These are phyloP conservation scores for Galeopsomyia nigrocyanea DNA, from an alignment of 2,888 invertebrate species.

Conservation along the genomic window DNA sequence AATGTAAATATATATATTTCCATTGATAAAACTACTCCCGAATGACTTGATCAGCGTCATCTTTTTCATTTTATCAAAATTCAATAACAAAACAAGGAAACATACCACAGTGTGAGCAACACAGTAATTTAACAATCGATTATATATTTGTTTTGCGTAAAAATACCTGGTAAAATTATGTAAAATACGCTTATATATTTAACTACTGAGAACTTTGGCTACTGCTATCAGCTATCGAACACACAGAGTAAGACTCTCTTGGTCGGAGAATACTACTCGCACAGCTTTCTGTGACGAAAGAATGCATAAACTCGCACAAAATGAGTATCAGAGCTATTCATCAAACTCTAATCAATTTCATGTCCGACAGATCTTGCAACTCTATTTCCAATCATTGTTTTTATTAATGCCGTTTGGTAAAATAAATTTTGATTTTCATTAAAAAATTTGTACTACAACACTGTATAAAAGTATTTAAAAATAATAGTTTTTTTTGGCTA, in stretches of 20 bases:
- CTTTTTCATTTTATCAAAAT: conserved; percentile 41
- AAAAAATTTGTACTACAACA: conserved; percentile 22
- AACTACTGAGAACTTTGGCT: conserved; percentile 58
- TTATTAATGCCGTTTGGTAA: not conserved
- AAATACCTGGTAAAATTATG: conserved; percentile 48
- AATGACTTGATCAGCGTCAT: conserved; percentile 24
- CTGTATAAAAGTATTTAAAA: conserved; percentile 11
- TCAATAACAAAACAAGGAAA: conserved; percentile 47
- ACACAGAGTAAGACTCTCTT: conserved; percentile 48
- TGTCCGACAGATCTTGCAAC: not conserved
- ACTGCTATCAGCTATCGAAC: conserved; percentile 57
- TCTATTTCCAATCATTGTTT: not conserved
- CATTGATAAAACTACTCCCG: conserved; percentile 37
- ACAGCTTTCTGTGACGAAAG: conserved; percentile 36
- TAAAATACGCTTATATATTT: conserved; percentile 47
- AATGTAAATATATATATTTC: conserved; percentile 31
- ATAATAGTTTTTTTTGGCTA: conserved; percentile 18
- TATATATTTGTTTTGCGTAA: conserved; percentile 46
- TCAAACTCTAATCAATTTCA: conserved; percentile 19
- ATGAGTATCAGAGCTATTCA: conserved; percentile 34
- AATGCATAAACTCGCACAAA: conserved; percentile 32
- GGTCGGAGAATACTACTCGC: conserved; percentile 42
- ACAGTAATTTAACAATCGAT: conserved; percentile 47
- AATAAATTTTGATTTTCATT: conserved; percentile 3
- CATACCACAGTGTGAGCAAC: conserved; percentile 47